Base-by-base conservation (phyloP, 2,797 vertebrate genomes). In the Schizothorax lantsangensis region DNA sequence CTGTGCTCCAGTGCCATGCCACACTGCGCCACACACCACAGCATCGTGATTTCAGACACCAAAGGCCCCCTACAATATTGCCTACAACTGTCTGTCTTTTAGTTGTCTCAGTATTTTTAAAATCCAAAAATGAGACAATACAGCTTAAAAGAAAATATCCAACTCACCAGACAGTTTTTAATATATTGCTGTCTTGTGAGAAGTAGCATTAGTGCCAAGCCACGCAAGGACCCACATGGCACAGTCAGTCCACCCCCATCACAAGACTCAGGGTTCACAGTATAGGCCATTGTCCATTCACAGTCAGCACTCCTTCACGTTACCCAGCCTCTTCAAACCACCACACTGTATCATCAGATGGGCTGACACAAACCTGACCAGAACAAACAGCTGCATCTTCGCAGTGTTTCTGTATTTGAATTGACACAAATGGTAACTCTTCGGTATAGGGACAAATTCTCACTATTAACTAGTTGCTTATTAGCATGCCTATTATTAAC, bases 211-310 rank as follows among this genome's bases (percentile, higher is more conserved):
- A 43, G 73, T 84, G 81, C 84, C 79, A 88, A 87, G 57, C 54
- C 81, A 85, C 73, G 80, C 84, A 82, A 80, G 36, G 86, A 84
- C 68, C 80, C 84, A 87, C 80, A 86, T 92, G 90, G 87, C 87
- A 89, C 84, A 84, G 72, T 64, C 86, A 82, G 73, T 78, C 84
- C 52, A 75, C 81, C 81, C 78, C 79, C 73, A 89, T 89, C 79
- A 85, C 88, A 88, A 88, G 89, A 88, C 86, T 40, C 78, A 38
- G 59, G 10, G 64, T 84, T 86, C 90, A 91, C 86, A 91, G 89
- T 89, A 66, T 62, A 73, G 38, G 80, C 74, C 79, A 91, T 91
- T 93, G 90, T 92, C 83, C 89, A 83, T 78, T 81, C 78, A 47
- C 45, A 84, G 59, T 69, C 81, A 81, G 45, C 75, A 87, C 78